Conservation (phyloP, 2,113 vertebrate genomes). For the Microtus oregoni region DNA sequence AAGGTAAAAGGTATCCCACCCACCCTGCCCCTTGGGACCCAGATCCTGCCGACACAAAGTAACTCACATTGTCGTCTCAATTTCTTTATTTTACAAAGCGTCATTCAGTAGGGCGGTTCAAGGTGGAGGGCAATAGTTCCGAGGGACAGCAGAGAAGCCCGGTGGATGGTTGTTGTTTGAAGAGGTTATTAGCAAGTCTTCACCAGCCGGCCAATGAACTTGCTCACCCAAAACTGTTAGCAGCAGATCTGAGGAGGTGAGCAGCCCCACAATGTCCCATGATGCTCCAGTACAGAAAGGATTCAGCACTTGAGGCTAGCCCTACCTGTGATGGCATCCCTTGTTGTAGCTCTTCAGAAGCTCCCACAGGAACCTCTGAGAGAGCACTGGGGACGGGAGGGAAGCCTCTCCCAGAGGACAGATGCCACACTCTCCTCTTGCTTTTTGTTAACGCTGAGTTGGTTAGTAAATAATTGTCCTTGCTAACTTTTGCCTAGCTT, state of each 20-base stretch:
- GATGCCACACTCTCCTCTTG: background rate
- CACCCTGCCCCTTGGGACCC: no score
- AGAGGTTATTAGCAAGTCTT: background rate
- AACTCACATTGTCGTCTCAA: background rate
- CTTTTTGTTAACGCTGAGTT: background rate
- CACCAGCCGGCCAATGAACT: background rate
- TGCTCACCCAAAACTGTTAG: background rate
- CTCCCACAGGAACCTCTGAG: background rate
- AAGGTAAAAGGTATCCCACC: no score
- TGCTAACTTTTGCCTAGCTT: background rate
- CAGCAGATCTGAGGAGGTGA: background rate
- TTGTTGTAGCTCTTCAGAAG: background rate
- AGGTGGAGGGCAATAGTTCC: background rate
- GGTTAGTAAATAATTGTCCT: background rate
- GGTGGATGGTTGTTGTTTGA: background rate
- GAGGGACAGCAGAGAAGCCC: background rate
- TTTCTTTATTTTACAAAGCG: background rate
- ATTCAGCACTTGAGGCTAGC: no score
- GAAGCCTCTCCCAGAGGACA: background rate
- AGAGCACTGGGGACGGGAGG: background rate
- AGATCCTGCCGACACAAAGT: background rate
- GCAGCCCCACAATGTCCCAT: fast-evolving
- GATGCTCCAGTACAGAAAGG: no score
- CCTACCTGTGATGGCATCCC: background rate
- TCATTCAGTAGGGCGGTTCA: background rate